These are phyloP conservation scores for Cantharis nigra DNA, from an alignment of 2,888 invertebrate species.

Conservation along the genomic window DNA sequence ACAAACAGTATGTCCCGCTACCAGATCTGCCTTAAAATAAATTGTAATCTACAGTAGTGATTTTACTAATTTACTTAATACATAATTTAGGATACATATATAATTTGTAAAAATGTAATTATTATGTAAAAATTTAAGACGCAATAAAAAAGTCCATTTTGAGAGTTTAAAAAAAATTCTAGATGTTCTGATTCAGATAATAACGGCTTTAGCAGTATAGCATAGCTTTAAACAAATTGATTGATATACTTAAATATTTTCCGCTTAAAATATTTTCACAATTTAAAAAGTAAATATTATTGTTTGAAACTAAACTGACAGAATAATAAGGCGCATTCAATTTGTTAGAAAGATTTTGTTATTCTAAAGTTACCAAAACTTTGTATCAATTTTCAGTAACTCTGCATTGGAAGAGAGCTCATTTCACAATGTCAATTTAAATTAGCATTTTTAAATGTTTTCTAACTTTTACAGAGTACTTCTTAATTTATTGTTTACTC, in stretches of 20 bases:
- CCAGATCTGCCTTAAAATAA: no score
- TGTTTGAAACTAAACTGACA: slow-evolving; percentile 34
- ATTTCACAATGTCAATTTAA: slow-evolving; percentile 47
- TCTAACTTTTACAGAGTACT: slow-evolving; percentile 40
- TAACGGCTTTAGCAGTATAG: no score
- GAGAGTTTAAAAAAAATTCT: no score
- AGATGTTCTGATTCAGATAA: no score
- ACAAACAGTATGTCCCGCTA: no score
- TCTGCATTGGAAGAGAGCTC: slow-evolving; percentile 39
- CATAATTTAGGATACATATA: no score
- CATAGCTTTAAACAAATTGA: slow-evolving; percentile 3
- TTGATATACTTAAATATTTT: slow-evolving; percentile 14
- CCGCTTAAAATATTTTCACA: slow-evolving; percentile 12
- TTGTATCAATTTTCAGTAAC: slow-evolving; percentile 40
- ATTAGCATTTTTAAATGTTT: slow-evolving; percentile 48
- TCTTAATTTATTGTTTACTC: slow-evolving; percentile 43
- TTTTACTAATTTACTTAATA: no score
- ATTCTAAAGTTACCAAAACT: slow-evolving; percentile 29
- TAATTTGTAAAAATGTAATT: no score
- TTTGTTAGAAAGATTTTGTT: slow-evolving; percentile 26
- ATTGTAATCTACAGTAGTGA: no score
- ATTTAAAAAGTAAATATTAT: slow-evolving; percentile 31
- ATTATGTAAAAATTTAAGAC: no score
- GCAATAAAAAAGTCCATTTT: no score
- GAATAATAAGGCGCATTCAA: slow-evolving; percentile 29